A percentile compares a stretch with the other conserved stretches of the same genome.
Evolutionary conservation across 2,888 invertebrate species (phyloP).

Genomic region (Dasypogon diadema): DNA sequence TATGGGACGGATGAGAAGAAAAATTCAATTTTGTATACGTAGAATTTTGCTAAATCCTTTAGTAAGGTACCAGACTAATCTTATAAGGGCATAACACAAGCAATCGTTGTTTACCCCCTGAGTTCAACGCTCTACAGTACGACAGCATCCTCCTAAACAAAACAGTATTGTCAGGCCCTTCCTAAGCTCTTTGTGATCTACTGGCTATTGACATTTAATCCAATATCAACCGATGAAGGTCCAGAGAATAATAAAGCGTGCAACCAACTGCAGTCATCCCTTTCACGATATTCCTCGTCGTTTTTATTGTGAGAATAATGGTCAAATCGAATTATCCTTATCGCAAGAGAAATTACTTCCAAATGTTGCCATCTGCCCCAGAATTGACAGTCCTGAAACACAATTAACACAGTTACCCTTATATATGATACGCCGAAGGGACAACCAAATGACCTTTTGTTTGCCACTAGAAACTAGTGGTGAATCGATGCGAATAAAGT

Average conservation of each 20-base stretch:
- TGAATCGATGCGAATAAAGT: slow-evolving; percentile 50
- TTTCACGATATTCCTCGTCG: slow-evolving; percentile 35
- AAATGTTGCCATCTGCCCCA: slow-evolving; percentile 55
- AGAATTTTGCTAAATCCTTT: too few species aligned
- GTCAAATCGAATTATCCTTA: slow-evolving; percentile 52
- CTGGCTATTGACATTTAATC: slow-evolving; percentile 34
- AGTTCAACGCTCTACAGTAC: too few species aligned
- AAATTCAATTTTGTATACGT: too few species aligned
- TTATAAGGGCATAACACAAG: too few species aligned
- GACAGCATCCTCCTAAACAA: too few species aligned
- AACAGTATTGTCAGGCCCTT: too few species aligned
- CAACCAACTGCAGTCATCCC: slow-evolving; percentile 32
- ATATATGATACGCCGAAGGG: not conserved
- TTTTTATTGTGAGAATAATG: slow-evolving; percentile 49
- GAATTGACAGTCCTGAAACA: slow-evolving; percentile 50
- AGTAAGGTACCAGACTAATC: too few species aligned
- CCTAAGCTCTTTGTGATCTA: not conserved
- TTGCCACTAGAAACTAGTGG: slow-evolving; percentile 51
- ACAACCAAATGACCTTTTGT: slow-evolving; percentile 21
- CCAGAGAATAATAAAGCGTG: slow-evolving; percentile 16
- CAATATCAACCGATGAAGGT: not conserved
- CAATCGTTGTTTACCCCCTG: too few species aligned
- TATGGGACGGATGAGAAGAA: too few species aligned
- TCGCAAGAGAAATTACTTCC: slow-evolving; percentile 54
- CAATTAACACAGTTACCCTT: slow-evolving; percentile 52